These are phyloP conservation scores for Drosophila quadrilineata DNA, from an alignment of 1,140 invertebrate genomes.

Conservation along the genomic window DNA sequence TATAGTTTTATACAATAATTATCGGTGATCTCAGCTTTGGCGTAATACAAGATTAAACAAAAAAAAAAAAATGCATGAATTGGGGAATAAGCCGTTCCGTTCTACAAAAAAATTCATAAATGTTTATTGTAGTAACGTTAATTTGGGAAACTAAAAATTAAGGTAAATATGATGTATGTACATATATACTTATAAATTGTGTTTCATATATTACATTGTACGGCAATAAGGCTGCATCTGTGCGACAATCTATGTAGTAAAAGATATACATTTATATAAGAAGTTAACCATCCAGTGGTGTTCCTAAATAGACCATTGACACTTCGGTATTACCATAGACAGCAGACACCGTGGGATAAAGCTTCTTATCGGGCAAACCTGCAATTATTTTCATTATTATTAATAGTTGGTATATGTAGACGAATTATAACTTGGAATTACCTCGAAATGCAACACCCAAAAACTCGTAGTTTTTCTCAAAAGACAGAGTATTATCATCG, in stretches of 20 bases:
- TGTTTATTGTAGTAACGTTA: conserved; percentile 33
- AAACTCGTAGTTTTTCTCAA: conserved; percentile 99
- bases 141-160: conserved; percentile 6
- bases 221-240: conserved; percentile 57
- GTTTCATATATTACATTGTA: conserved; percentile 58
- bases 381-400: too few species aligned
- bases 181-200: conserved; percentile 29
- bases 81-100: too few species aligned
- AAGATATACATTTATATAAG: too few species aligned
- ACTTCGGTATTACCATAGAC: conserved; percentile 99
- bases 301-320: conserved; percentile 99
- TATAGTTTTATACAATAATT: conserved; percentile 61
- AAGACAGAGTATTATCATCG: conserved; percentile 97
- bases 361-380: conserved; percentile 95
- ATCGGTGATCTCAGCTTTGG: conserved; percentile 55
- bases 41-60: too few species aligned
- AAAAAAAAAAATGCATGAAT: conserved; percentile 56
- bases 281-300: conserved; percentile 95
- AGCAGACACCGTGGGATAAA: conserved; percentile 98
- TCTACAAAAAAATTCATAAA: conserved; percentile 52
- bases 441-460: conserved; percentile 98
- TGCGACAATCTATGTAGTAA: too few species aligned
- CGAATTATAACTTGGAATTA: conserved; percentile 81
- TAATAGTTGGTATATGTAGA: not conserved
- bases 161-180: conserved; percentile 38